A percentile compares a stretch with the other conserved stretches of the same genome.
phyloP scores from a whole-genome alignment of 2,888 invertebrate species.

The Platycheirus rosarum region DNA sequence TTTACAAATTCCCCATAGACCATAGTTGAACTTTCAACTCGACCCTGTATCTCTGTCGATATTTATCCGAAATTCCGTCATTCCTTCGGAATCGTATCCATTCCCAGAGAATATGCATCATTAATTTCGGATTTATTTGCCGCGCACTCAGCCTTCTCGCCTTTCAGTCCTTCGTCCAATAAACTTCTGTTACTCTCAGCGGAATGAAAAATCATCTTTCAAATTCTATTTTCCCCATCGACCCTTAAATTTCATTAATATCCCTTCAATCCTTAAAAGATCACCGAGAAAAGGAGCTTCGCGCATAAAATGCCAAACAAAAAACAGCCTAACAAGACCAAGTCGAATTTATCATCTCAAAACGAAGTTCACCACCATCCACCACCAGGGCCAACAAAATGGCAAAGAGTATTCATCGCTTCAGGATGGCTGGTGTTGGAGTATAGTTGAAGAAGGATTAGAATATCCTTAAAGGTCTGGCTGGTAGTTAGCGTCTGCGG shows the following conservation, averaged over 20 bases:
- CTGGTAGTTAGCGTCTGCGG: constrained; percentile 18
- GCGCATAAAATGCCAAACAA: not conserved
- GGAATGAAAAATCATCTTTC: constrained; percentile 67
- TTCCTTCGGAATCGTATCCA: constrained; percentile 46
- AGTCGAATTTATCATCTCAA: constrained; percentile 33
- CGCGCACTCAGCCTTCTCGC: constrained; percentile 3
- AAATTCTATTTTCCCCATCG: constrained; percentile 50
- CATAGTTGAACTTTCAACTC: constrained; percentile 12
- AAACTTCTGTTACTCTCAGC: constrained; percentile 21
- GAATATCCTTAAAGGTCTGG: constrained; percentile 32
- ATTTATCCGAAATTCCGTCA: constrained; percentile 5
- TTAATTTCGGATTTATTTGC: constrained; percentile 68
- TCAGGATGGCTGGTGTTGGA: constrained; percentile 20
- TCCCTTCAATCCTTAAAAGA: constrained; percentile 56
- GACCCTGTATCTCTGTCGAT: not conserved
- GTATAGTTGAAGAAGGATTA: constrained; percentile 53
- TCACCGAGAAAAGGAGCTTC: constrained; percentile 18
- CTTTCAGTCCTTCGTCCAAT: not conserved
- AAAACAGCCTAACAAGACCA: constrained; percentile 35
- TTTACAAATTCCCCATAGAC: constrained; percentile 19
- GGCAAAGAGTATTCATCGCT: constrained; percentile 8
- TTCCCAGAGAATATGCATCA: constrained; percentile 61
- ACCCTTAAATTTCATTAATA: constrained; percentile 56
- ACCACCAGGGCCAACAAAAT: constrained; percentile 26
- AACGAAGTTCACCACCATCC: constrained; percentile 27